Evolutionary conservation across 2,797 vertebrate genomes (phyloP).

Genomic region (Phrynocephalus vlangalii): DNA sequence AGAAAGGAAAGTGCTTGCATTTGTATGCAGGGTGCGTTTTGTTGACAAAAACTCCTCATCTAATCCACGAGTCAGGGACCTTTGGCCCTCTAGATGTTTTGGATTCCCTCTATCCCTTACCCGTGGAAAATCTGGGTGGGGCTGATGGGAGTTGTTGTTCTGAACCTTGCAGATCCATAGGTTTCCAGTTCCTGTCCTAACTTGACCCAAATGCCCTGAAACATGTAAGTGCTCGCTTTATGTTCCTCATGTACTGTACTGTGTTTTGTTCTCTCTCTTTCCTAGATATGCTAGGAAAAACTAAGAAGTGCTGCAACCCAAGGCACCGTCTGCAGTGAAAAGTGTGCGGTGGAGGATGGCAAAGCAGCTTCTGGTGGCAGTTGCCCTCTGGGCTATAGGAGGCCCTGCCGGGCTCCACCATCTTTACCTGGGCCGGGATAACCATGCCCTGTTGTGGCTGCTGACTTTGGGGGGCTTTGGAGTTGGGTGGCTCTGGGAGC

Average conservation of each 20-base stretch:
- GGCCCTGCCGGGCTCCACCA: conserved; percentile 89
- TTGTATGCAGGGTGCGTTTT: neutral
- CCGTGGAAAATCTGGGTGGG: no score
- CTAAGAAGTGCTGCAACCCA: neutral
- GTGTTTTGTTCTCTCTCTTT: conserved; percentile 12
- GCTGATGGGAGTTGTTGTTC: no score
- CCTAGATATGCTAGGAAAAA: conserved; percentile 23
- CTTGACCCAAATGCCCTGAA: neutral
- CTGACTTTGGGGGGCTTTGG: conserved; percentile 90
- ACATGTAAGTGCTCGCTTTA: neutral
- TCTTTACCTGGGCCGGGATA: conserved; percentile 89
- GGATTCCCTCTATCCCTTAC: no score
- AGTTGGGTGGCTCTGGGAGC: conserved; percentile 83
- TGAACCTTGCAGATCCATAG: no score
- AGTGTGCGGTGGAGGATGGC: conserved; percentile 66
- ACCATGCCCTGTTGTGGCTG: conserved; percentile 92
- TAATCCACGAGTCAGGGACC: no score
- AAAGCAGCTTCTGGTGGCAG: conserved; percentile 82
- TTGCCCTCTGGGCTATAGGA: conserved; percentile 83
- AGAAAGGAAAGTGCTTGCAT: neutral
- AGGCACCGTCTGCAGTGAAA: neutral
- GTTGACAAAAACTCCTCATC: neutral
- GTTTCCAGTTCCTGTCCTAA: neutral
- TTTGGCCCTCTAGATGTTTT: no score
- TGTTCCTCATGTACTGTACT: neutral